These are phyloP conservation scores for Scaptomyza graminum DNA, from an alignment of 1,140 invertebrate genomes.

Conservation along the genomic window DNA sequence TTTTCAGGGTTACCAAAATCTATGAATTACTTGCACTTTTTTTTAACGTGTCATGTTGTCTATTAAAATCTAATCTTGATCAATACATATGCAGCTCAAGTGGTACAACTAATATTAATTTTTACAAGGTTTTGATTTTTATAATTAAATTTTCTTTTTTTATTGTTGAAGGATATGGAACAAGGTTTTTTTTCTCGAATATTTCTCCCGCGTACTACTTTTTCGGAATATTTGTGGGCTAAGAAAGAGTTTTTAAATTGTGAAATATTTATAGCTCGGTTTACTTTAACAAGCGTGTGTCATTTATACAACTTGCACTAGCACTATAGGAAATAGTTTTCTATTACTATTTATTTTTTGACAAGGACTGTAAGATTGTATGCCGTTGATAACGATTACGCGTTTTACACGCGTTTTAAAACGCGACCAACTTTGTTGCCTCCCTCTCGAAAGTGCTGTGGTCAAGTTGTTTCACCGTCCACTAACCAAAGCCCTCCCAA, in stretches of 20 bases:
- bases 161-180: no score
- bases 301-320: slow-evolving; percentile 18
- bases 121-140: no score
- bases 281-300: not conserved
- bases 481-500: slow-evolving; percentile 25
- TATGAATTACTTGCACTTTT: slow-evolving; percentile 13
- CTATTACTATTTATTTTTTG: not conserved
- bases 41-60: not conserved
- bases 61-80: slow-evolving; percentile 17
- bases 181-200: no score
- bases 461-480: slow-evolving; percentile 14
- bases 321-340: slow-evolving; percentile 29
- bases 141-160: no score
- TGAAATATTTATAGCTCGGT: no score
- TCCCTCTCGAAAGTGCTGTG: slow-evolving; percentile 24
- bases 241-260: no score
- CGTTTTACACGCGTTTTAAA: slow-evolving; percentile 22
- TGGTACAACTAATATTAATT: no score
- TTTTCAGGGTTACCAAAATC: not conserved
- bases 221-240: slow-evolving; percentile 8
- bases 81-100: slow-evolving; percentile 15
- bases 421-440: not conserved
- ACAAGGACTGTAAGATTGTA: not conserved
- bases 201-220: not conserved
- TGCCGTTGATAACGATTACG: not conserved